Conservation (phyloP, 1,140 invertebrate genomes). For the Euschistus heros region DNA sequence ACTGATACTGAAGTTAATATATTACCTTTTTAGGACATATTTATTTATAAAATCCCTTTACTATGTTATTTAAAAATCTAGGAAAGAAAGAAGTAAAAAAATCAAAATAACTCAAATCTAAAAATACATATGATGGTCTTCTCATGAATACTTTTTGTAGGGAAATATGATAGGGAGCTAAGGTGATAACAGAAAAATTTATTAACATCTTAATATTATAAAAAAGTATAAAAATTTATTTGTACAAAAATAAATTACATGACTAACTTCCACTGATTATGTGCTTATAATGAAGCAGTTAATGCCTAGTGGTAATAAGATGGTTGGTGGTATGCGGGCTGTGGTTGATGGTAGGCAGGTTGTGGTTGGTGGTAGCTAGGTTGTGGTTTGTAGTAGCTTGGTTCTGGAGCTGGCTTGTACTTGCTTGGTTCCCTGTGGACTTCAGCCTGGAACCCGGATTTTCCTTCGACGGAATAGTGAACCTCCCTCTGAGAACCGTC, state of each 20-base stretch:
- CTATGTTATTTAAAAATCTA: too few relatives aligned
- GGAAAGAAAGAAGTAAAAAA: too few relatives aligned
- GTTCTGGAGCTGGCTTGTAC: neutral
- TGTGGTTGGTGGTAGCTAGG: neutral
- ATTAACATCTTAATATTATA: too few relatives aligned
- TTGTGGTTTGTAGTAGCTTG: neutral
- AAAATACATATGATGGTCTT: too few relatives aligned
- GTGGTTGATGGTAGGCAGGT: neutral
- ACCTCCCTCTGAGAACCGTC: conserved; percentile 30
- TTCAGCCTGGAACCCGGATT: neutral
- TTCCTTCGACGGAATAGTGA: conserved; percentile 7
- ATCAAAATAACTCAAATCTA: too few relatives aligned
- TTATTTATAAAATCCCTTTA: too few relatives aligned
- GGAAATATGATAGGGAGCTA: too few relatives aligned
- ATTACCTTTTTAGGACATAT: too few relatives aligned
- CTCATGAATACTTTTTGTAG: too few relatives aligned
- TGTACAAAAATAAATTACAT: neutral
- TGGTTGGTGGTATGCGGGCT: neutral
- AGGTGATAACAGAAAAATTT: too few relatives aligned
- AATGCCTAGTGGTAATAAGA: neutral
- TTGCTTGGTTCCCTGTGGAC: neutral
- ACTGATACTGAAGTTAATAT: too few relatives aligned
- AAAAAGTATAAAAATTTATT: conserved; percentile 3
- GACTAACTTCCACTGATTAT: neutral
- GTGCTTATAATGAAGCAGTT: neutral